These are phyloP conservation scores for Epicauta chinensis DNA, from an alignment of 1,140 invertebrate species.

Conservation along the genomic window DNA sequence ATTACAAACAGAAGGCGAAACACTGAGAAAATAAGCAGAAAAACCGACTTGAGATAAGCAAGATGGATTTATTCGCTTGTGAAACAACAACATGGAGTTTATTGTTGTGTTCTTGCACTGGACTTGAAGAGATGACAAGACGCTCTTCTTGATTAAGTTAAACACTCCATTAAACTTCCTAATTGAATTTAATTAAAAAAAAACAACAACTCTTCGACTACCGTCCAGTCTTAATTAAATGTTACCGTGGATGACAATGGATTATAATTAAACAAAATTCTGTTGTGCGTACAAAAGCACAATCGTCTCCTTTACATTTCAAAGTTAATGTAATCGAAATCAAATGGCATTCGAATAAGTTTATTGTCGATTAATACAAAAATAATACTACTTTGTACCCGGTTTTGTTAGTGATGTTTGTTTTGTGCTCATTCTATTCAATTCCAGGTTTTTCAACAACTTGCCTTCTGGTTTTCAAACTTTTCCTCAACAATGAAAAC, in stretches of 20 bases:
- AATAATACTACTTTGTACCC: background rate
- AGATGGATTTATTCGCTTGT: too few species aligned
- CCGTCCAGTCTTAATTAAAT: constrained; percentile 22
- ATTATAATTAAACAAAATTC: constrained; percentile 1
- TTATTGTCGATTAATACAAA: background rate
- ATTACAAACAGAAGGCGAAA: too few species aligned
- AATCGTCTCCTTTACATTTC: background rate
- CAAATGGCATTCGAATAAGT: too few species aligned
- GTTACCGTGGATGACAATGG: constrained; percentile 14
- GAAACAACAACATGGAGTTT: too few species aligned
- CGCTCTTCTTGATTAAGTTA: constrained; percentile 18
- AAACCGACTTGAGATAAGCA: too few species aligned
- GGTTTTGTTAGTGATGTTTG: too few species aligned
- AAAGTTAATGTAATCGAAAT: background rate
- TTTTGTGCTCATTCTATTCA: too few species aligned
- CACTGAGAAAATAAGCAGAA: too few species aligned
- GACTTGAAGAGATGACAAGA: constrained; percentile 9
- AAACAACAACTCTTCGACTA: constrained; percentile 13
- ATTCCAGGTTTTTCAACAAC: background rate
- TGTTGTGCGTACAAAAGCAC: background rate
- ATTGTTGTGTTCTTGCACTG: too few species aligned
- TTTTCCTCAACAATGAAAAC: background rate
- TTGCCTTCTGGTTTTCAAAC: constrained; percentile 3
- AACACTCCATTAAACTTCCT: constrained; percentile 24
- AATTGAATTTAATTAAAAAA: constrained; percentile 24